A percentile compares a stretch with the other conserved stretches of the same genome.
Conservation (phyloP, 2,888 invertebrate species). For the Bellardia pandia region DNA sequence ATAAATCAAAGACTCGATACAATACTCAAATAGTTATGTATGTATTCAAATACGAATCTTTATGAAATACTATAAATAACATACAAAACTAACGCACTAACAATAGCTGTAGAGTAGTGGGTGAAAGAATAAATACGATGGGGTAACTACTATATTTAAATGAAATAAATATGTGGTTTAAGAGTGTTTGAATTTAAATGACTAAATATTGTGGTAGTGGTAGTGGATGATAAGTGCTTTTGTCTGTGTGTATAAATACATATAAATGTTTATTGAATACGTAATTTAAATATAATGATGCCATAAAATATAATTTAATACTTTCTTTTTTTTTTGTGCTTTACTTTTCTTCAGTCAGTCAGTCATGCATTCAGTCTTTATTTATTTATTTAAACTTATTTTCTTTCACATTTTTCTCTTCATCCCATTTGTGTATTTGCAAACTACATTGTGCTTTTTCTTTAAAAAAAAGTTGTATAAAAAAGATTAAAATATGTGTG, state of each 20-base stretch:
- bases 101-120: conserved; percentile 13
- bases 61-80: conserved; percentile 9
- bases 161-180: neutral
- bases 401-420: neutral
- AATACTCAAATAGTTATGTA: conserved; percentile 27
- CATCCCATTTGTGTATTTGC: conserved; percentile 11
- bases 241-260: neutral
- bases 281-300: conserved; percentile 65
- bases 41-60: neutral
- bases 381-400: conserved; percentile 1
- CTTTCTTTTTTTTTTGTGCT: neutral
- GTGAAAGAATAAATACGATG: neutral
- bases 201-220: conserved; percentile 41
- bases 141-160: neutral
- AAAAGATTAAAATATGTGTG: neutral
- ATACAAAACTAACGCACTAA: neutral
- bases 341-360: too few species aligned
- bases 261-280: conserved; percentile 45
- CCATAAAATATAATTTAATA: conserved; percentile 63
- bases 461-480: neutral
- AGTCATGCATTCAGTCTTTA: conserved; percentile 32
- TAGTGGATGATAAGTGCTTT: conserved; percentile 2
- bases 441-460: conserved; percentile 38
- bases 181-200: conserved; percentile 16
- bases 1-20: conserved; percentile 6